Conservation (phyloP, 2,113 vertebrate species). For the Peucedramus taeniatus region DNA sequence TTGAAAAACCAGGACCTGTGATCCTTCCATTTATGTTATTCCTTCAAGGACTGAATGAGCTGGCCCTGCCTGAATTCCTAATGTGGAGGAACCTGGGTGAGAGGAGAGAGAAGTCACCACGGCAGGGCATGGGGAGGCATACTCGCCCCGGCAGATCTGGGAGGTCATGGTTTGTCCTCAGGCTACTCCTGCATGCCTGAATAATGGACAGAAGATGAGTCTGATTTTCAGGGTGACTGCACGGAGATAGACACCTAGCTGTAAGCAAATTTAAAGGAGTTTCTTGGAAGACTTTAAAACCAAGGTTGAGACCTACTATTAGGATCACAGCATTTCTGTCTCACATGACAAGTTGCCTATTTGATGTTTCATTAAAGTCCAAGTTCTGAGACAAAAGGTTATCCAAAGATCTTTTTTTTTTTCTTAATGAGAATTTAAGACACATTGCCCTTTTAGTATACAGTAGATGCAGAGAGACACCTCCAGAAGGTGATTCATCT, state of each 20-base stretch:
- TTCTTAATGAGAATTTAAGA: background rate
- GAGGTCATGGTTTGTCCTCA: background rate
- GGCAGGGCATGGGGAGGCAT: background rate
- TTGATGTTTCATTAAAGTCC: background rate
- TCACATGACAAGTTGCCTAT: background rate
- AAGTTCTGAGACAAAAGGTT: background rate
- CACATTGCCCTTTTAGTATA: background rate
- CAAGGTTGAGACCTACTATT: background rate
- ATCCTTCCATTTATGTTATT: background rate
- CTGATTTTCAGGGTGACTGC: background rate
- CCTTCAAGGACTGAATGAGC: conserved; percentile 4
- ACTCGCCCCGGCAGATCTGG: background rate
- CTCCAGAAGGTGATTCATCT: conserved; percentile 32
- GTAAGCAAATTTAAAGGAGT: background rate
- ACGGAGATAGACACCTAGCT: background rate
- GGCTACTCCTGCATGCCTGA: background rate
- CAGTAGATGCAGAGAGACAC: background rate
- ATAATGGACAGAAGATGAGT: background rate
- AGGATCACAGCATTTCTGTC: background rate
- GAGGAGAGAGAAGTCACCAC: background rate
- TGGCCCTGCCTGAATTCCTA: background rate
- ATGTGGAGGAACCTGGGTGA: background rate
- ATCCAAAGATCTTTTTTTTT: background rate
- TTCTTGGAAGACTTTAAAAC: background rate
- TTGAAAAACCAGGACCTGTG: background rate